A percentile compares a stretch with the other conserved stretches of the same genome.
Conservation (phyloP, 1,140 invertebrate genomes). For the Aphelinus atriplicis region DNA sequence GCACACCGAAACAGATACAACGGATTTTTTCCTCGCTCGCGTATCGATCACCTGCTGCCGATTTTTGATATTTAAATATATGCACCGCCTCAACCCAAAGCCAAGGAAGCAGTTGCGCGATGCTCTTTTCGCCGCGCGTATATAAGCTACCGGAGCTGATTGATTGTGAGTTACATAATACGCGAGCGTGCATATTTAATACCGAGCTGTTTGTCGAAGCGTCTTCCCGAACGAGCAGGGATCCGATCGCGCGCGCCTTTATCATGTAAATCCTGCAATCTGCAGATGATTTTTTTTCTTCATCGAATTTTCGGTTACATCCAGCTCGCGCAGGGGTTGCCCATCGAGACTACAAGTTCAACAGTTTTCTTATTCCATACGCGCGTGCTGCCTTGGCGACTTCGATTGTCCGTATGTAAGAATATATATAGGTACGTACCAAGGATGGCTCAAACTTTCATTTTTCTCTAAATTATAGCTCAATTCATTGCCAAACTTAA, state of each 20-base stretch:
- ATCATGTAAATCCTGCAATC: conserved; percentile 8
- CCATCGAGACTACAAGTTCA: no score
- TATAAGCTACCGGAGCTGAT: conserved; percentile 9
- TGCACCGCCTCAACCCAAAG: neutral
- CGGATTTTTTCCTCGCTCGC: neutral
- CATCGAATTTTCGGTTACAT: no score
- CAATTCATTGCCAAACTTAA: no score
- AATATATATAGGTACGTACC: no score
- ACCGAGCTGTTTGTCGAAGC: conserved; percentile 9
- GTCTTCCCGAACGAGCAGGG: neutral
- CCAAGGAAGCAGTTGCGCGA: neutral
- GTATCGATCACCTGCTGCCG: conserved; percentile 19
- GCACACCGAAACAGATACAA: neutral
- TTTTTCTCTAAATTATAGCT: no score
- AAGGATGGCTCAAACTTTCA: no score
- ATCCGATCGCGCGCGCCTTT: neutral
- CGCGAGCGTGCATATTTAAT: neutral
- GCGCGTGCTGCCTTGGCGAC: no score
- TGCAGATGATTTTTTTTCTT: no score
- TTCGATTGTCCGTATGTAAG: no score
- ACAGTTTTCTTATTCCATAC: no score
- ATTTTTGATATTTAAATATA: conserved; percentile 25
- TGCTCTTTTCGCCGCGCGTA: conserved; percentile 7
- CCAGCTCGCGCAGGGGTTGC: no score
- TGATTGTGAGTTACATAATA: conserved; percentile 8